Evolutionary conservation across 2,888 invertebrate genomes (phyloP).

Genomic region (Tipula unca): DNA sequence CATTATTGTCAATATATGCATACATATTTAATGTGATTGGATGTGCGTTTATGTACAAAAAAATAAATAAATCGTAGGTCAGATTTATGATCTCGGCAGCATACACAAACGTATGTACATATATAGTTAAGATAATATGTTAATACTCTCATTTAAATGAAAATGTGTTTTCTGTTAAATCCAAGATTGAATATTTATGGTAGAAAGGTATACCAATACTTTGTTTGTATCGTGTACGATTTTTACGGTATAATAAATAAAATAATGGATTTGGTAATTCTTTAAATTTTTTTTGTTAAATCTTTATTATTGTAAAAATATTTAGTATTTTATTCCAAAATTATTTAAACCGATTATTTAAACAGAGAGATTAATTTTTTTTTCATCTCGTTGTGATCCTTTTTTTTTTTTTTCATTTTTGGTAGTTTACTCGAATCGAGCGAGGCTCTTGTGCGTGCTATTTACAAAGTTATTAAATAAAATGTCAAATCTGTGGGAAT

Average conservation of each 20-base stretch:
- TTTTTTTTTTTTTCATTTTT: background rate
- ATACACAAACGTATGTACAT: background rate
- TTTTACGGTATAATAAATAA: background rate
- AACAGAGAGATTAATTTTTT: background rate
- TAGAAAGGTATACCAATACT: background rate
- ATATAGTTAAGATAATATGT: background rate
- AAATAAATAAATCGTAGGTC: background rate
- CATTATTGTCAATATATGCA: too few relatives aligned
- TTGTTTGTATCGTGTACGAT: too few relatives aligned
- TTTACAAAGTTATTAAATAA: background rate
- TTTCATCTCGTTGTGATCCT: background rate
- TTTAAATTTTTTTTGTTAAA: background rate
- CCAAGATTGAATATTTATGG: background rate
- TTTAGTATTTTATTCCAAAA: background rate
- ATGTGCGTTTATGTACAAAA: background rate
- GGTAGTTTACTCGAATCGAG: background rate
- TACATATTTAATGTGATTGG: background rate
- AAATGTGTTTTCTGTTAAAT: background rate
- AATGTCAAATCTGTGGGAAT: conserved; percentile 14
- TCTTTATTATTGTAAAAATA: conserved; percentile 4
- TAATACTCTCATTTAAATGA: background rate
- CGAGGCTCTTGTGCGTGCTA: background rate
- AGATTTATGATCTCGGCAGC: background rate
- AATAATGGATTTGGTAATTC: background rate
- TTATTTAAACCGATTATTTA: conserved; percentile 8